Evolutionary conservation across 2,113 vertebrate species (phyloP), one percentile per base, ranked within the genome.

Genomic region (Pontoporia blainvillei): DNA sequence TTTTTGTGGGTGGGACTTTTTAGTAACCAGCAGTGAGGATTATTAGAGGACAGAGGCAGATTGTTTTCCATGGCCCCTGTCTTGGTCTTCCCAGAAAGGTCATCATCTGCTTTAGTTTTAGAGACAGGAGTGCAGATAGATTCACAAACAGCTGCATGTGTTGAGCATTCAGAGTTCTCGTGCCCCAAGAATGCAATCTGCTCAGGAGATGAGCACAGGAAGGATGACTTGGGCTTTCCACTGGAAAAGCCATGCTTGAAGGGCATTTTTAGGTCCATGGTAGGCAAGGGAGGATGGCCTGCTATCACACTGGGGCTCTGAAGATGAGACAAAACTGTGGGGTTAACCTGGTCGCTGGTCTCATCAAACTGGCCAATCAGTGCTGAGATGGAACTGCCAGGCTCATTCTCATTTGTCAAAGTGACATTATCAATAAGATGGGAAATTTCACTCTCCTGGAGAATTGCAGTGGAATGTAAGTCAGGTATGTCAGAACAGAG

Each of bases 391-490:
- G 99, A 98, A 0, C 99, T 99, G 79, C 98, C 98, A 0, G 98
- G 97, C 96, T 99, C 99, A 0, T 98, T 98, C 84, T 99, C 99
- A 3, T 98, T 98, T 3, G 96, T 98, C 44, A 99, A 97, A 31
- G 99, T 99, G 39, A 99, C 99, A 6, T 99, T 98, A 81, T 99
- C 99, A 88, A 99, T 99, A 39, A 99, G 99, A 96, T 98, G 99
- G 95, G 99, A 99, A 95, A 99, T 98, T 54, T 99, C 98, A 97
- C 99, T 99, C 91, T 99, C 99, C 78, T 99, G 99, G 78, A 99
- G 96, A 91, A 98, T 97, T 41, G 75, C 85, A 0, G 94, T 95
- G 84, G 98, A 98, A 61, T 97, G 99, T 52, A 98, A 95, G 66
- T 95, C 97, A 10, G 98, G 97, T 46, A 27, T 17, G 6, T 95